These are phyloP conservation scores for Radopholus similis DNA, from an alignment of 1,140 invertebrate species.

Conservation along the genomic window DNA sequence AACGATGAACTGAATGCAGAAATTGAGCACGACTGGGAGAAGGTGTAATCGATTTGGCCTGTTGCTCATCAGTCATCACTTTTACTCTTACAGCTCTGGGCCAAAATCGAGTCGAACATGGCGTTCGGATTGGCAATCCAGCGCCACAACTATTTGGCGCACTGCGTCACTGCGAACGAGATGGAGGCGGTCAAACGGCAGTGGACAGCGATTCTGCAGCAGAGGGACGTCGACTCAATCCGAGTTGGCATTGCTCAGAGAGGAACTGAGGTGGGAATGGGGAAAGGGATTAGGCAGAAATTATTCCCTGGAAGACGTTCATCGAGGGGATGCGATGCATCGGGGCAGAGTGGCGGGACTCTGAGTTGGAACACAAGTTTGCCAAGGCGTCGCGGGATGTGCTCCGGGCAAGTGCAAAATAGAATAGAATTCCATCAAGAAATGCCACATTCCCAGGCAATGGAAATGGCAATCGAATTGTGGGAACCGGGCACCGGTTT, in stretches of 20 bases:
- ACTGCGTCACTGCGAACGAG: slow-evolving; percentile 51
- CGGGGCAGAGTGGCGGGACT: not conserved
- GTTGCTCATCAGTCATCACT: not conserved
- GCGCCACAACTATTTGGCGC: slow-evolving; percentile 48
- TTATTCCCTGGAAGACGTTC: not conserved
- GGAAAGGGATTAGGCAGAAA: not conserved
- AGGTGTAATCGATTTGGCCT: slow-evolving; percentile 5
- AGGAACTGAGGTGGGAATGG: not conserved
- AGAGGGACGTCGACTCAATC: not conserved
- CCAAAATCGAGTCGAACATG: slow-evolving; percentile 42
- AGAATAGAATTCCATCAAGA: not conserved
- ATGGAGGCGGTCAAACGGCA: slow-evolving; percentile 42
- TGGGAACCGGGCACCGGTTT: slow-evolving; percentile 19
- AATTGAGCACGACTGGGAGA: slow-evolving; percentile 45
- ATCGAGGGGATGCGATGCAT: not conserved
- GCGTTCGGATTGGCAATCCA: slow-evolving; percentile 45
- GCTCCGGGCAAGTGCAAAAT: not conserved
- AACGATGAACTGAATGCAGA: slow-evolving; percentile 41
- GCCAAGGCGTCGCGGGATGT: not conserved
- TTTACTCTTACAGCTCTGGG: slow-evolving; percentile 27
- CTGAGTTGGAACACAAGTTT: not conserved
- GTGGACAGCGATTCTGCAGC: slow-evolving; percentile 42
- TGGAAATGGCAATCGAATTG: slow-evolving; percentile 2
- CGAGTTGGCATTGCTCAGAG: too few relatives aligned
- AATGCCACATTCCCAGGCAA: slow-evolving; percentile 10